A percentile compares a stretch with the other conserved stretches of the same genome.
These are phyloP conservation scores for Arvicanthis niloticus DNA, from an alignment of 2,113 vertebrate species.

Conservation along the genomic window DNA sequence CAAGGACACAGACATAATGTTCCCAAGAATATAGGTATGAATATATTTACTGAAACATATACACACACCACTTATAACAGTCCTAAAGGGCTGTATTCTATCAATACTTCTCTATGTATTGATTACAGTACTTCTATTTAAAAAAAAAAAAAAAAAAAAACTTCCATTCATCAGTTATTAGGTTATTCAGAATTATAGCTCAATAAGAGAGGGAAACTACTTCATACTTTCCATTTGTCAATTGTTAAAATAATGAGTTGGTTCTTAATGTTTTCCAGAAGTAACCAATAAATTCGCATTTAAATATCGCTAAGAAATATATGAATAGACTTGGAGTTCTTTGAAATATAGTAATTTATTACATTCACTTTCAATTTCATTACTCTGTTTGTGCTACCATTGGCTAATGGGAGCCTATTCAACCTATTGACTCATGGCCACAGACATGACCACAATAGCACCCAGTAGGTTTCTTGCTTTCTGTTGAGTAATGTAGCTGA, in stretches of 20 bases:
- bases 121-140: background rate
- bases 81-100: background rate
- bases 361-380: background rate
- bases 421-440: background rate
- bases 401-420: background rate
- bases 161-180: background rate
- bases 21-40: background rate
- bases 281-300: background rate
- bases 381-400: background rate
- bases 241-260: background rate
- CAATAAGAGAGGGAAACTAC: background rate
- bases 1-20: background rate
- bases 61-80: background rate
- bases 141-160: background rate
- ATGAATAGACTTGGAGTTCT: background rate
- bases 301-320: background rate
- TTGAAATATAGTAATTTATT: background rate
- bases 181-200: background rate
- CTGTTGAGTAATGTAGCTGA: background rate
- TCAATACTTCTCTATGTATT: background rate
- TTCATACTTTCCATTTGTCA: background rate
- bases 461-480: background rate
- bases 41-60: background rate
- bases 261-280: background rate
- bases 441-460: background rate